Base-by-base conservation (phyloP, 2,113 vertebrate genomes). In the Podocnemis expansa region DNA sequence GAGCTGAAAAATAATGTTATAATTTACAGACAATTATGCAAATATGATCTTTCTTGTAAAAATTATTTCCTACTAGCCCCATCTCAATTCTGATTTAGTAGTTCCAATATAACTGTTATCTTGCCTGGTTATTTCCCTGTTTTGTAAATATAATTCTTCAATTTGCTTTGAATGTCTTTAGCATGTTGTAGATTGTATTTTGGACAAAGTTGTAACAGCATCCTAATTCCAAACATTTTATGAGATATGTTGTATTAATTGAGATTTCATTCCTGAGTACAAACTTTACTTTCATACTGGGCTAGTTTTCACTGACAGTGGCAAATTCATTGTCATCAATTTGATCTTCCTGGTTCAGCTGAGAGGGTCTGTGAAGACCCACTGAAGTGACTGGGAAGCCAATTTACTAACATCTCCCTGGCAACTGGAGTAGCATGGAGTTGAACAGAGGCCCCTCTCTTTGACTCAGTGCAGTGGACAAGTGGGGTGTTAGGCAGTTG, bases 211-310 rank as follows among this genome's bases (percentile, higher is more conserved):
- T 43, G 24, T 83, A 88, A 93, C 51, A 51, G 94, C 91, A 58
- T 80, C 49, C 34, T 82, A 84, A 56, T 89, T 27, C 85, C 92
- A 75, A 60, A 41, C 45, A 43, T 49, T 38, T 22, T 45, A 82
- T 81, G 86, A 94, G 88, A 82, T 91, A 90, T 63, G 52, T 84
- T 84, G 79, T 51, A 93, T 87, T 93, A 67, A 84, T 90, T 82
- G 79, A 82, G 78, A 11, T 92, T 92, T 85, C 19, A 92, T 85
- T 29, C 80, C 16, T 2, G 10, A 45, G 73, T 43, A 41, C 24
- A 76, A 76, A 76, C 41, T 83, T 89, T 1, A 0, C 4, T 85
- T 90, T 73, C 43, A 70, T 34, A 5, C 27, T 47, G 47, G 47
- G 47, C 10, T 47, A 47, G 7, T 47, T 10, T 47, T 47, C 47